Conservation (phyloP, 2,888 invertebrate species). For the Adineta ricciae region DNA sequence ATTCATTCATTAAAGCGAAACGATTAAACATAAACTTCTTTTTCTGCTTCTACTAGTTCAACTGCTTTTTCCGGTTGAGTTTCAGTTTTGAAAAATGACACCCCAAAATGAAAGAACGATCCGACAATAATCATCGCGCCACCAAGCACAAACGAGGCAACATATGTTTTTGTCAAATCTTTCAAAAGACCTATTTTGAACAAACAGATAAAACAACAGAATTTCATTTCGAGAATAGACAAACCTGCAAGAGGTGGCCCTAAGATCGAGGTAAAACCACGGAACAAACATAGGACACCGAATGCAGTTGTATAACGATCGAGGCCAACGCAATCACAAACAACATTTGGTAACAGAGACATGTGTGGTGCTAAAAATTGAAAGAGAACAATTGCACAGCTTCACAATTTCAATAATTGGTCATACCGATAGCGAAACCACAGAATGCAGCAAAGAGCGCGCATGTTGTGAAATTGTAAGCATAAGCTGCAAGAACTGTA, state of each 20-base stretch:
- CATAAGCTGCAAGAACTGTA: background rate
- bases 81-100: background rate
- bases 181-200: background rate
- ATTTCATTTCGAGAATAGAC: background rate
- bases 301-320: background rate
- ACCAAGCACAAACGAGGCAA: background rate
- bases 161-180: background rate
- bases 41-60: background rate
- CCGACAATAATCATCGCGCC: background rate
- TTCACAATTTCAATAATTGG: background rate
- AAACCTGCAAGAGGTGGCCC: conserved; percentile 1
- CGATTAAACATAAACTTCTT: background rate
- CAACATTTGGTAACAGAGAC: background rate
- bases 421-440: conserved; percentile 1
- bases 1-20: background rate
- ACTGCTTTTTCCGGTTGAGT: background rate
- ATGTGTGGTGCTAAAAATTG: background rate
- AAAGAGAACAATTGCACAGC: background rate
- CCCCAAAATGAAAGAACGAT: background rate
- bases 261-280: background rate
- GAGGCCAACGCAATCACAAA: conserved; percentile 12
- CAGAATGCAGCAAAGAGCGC: background rate
- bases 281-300: background rate
- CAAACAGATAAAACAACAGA: background rate
- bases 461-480: background rate